Evolutionary conservation across 2,888 invertebrate species (phyloP).

Genomic region (Oxyteleia sp.): DNA sequence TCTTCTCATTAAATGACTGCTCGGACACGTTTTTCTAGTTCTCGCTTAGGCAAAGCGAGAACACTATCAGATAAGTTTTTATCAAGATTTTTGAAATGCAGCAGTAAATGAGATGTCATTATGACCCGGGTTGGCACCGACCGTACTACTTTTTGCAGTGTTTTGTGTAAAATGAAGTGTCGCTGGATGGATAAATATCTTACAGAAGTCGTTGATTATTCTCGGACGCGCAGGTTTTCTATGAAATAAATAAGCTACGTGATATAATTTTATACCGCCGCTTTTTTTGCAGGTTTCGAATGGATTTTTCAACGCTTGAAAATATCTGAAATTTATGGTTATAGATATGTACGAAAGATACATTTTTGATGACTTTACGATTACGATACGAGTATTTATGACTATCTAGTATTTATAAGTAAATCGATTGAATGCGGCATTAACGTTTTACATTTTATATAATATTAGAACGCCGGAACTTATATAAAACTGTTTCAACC

Average conservation of each 20-base stretch:
- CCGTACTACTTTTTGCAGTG: slow-evolving; percentile 25
- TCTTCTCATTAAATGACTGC: slow-evolving; percentile 14
- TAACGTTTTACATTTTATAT: slow-evolving; percentile 17
- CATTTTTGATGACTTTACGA: slow-evolving; percentile 9
- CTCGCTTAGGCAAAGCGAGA: slow-evolving; percentile 32
- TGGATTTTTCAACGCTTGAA: slow-evolving; percentile 26
- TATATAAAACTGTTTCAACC: too few relatives aligned
- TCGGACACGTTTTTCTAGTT: slow-evolving; percentile 42
- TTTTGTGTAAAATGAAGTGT: slow-evolving; percentile 30
- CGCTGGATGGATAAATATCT: slow-evolving; percentile 19
- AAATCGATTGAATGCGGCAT: slow-evolving; percentile 22
- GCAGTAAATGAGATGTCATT: slow-evolving; percentile 29
- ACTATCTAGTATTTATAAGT: not conserved
- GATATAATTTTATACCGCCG: too few relatives aligned
- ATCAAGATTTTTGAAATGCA: slow-evolving; percentile 43
- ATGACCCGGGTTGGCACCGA: slow-evolving; percentile 22
- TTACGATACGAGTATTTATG: slow-evolving; percentile 3
- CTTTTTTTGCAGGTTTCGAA: too few relatives aligned
- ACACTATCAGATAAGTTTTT: slow-evolving; percentile 46
- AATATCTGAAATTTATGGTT: slow-evolving; percentile 38
- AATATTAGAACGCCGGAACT: slow-evolving; percentile 5
- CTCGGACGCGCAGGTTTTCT: slow-evolving; percentile 25
- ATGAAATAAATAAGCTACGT: too few relatives aligned
- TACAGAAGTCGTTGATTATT: slow-evolving; percentile 11
- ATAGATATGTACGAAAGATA: slow-evolving; percentile 9